These are phyloP conservation scores for Lacerta agilis DNA, from an alignment of 2,797 vertebrate genomes.

Conservation along the genomic window DNA sequence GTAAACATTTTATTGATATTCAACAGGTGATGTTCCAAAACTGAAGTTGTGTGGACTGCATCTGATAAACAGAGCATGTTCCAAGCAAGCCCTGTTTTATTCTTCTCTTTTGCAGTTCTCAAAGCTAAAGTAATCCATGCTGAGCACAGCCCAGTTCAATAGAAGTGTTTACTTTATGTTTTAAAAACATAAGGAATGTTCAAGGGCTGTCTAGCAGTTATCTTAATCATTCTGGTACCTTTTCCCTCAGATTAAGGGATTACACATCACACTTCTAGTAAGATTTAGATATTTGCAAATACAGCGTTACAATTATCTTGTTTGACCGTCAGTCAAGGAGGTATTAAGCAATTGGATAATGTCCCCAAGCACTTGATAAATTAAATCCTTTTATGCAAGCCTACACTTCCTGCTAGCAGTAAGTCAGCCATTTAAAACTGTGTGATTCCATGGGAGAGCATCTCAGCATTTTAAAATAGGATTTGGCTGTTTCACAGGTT, in stretches of 20 bases:
- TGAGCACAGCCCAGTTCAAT: slow-evolving; percentile 51
- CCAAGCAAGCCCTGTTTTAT: slow-evolving; percentile 12
- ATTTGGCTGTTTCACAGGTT: background rate
- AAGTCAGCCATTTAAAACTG: slow-evolving; percentile 51
- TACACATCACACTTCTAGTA: slow-evolving; percentile 39
- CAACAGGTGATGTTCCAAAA: background rate
- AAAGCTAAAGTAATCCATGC: slow-evolving; percentile 40
- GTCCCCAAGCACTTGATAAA: slow-evolving; percentile 59
- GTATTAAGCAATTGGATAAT: slow-evolving; percentile 68
- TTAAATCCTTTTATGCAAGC: slow-evolving; percentile 52
- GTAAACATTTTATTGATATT: background rate
- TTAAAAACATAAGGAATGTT: slow-evolving; percentile 55
- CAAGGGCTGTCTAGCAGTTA: slow-evolving; percentile 59
- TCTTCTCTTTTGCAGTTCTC: slow-evolving; percentile 24
- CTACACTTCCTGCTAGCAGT: slow-evolving; percentile 61
- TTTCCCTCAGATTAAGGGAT: slow-evolving; percentile 62
- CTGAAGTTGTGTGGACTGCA: slow-evolving; percentile 5
- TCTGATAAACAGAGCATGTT: slow-evolving; percentile 32
- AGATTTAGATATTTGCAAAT: slow-evolving; percentile 64
- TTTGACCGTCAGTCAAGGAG: slow-evolving; percentile 59
- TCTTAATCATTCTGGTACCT: slow-evolving; percentile 51
- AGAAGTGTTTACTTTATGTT: slow-evolving; percentile 54
- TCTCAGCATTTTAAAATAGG: slow-evolving; percentile 38
- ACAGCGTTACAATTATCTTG: slow-evolving; percentile 52
- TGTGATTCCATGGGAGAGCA: slow-evolving; percentile 9